These are phyloP conservation scores for Bufo bufo DNA, from an alignment of 2,113 vertebrate genomes.

Conservation along the genomic window DNA sequence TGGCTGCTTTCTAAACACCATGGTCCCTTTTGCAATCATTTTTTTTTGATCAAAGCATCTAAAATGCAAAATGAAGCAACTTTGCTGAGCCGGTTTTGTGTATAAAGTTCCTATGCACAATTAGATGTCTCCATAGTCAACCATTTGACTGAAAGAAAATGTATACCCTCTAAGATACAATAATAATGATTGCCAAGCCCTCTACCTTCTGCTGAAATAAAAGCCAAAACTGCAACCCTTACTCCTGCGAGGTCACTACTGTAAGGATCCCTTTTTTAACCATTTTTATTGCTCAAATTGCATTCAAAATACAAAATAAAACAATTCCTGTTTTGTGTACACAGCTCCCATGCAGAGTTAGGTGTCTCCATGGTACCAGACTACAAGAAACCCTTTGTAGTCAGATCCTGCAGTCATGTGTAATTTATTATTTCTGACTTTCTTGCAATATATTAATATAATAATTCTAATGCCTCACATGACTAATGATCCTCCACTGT, in stretches of 20 bases:
- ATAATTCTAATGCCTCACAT: background rate
- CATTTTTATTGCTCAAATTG: background rate
- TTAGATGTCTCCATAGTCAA: too few relatives aligned
- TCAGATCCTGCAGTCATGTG: background rate
- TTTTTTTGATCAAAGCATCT: too few relatives aligned
- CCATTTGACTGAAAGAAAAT: too few relatives aligned
- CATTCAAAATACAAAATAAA: background rate
- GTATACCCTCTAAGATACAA: too few relatives aligned
- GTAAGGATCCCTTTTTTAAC: too few relatives aligned
- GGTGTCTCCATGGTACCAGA: background rate
- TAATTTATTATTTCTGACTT: background rate
- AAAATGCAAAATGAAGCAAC: too few relatives aligned
- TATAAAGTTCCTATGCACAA: too few relatives aligned
- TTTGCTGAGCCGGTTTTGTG: too few relatives aligned
- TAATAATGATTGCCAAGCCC: too few relatives aligned
- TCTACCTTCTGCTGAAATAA: background rate
- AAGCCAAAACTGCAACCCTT: background rate
- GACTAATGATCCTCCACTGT: background rate
- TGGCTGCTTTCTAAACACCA: too few relatives aligned
- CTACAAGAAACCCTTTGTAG: background rate
- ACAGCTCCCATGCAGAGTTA: background rate
- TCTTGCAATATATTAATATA: background rate
- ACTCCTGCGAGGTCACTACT: too few relatives aligned
- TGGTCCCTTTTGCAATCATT: too few relatives aligned
- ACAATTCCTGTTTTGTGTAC: background rate